Evolutionary conservation across 1,140 invertebrate species (phyloP), one percentile per base, ranked within the genome.

Genomic region (Spodoptera frugiperda): DNA sequence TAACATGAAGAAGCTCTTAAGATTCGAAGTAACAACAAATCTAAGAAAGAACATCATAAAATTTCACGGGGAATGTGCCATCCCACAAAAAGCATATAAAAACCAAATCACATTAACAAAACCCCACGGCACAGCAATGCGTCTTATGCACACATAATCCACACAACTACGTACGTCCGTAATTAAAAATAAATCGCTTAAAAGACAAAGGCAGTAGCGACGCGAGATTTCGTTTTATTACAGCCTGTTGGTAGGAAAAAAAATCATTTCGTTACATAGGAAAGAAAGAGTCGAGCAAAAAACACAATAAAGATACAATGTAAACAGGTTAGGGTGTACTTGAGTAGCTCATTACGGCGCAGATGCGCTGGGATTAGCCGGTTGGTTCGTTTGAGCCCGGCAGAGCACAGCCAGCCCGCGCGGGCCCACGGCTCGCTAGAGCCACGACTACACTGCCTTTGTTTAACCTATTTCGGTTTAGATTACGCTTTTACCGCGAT

Each of bases 231-330:
- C 84, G 88, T 92, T 93, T 93, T 92, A 91, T 92, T 92, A 68
- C 73, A 11, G 57, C 11, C 55, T 61, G 77, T 65, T 49, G 57
- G 86, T 89, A 87, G 84, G 81, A 85, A 87, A 91, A 90, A 89
- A 89, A 91, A 90, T 87, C 83, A 91, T 90, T 87, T 85, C 78
- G 88, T 84, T 88, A 89, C 83, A 89, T 90, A 89, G 88, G 83
- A 87, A 89, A 90, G 87, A 88, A 90, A 87, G 85, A 90, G 84
- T 82, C 87, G 89, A 89, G 87, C 86, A 92, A 92, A 91, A 92
- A 91, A 92, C 90, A 93, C 90, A 93, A 93, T 93, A 93, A 93
- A 93, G 92, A 91, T 86, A 92, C 92, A 91, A 92, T 92, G 92
- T 93, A 93, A 92, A 92, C 91, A 93, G 91, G 91, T 93, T 93